Evolutionary conservation across 2,888 invertebrate species (phyloP), one percentile per base, ranked within the genome.

Genomic region (Palloptera scutellata): DNA sequence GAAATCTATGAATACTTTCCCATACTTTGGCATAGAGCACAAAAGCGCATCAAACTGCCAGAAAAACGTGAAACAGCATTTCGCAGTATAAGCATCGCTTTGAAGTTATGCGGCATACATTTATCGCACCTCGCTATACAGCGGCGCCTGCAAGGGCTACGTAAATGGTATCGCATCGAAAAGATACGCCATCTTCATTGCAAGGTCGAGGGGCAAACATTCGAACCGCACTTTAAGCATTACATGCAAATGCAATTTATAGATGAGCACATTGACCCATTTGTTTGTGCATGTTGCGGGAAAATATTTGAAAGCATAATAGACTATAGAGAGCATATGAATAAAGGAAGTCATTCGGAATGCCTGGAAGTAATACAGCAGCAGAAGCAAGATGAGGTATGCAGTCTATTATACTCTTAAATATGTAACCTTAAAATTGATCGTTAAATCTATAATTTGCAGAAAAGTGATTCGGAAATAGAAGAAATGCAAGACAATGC

Each of bases 231-330:
- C 1, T 81, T 82, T 19, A 76, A 76, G 62, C 81, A 78, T 61
- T 82, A 78, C 63, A 70, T 69, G 10, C 77, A 75, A 52, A 79
- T 81, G 79, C 73, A 78, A 52, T 81, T 81, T 12, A 69, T 81
- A 5, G 74, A 81, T 48, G 78, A 79, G 43, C 82, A 82, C 42
- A 80, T 82, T 11, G 79, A 80, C 70, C 81, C 81, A 0, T 81
- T 77, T 70, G 78, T 78, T 9, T 81, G 81, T 41, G 74, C 74
- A 0, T 72, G 71, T 11, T 82, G 82, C 52, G 76, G 77, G 13
- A 77, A 77, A 64, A 80, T 82, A 64, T 81, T 79, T 60, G 80
- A 79, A 69, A 76, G 76, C 63, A 65, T 81, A n/a, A 59, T 68
- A 0, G 64, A 70, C 1, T 78, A 76, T 68, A 77, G 77, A 30